phyloP scores from a whole-genome alignment of 1,140 invertebrate species.

The Pollicipes pollicipes region DNA sequence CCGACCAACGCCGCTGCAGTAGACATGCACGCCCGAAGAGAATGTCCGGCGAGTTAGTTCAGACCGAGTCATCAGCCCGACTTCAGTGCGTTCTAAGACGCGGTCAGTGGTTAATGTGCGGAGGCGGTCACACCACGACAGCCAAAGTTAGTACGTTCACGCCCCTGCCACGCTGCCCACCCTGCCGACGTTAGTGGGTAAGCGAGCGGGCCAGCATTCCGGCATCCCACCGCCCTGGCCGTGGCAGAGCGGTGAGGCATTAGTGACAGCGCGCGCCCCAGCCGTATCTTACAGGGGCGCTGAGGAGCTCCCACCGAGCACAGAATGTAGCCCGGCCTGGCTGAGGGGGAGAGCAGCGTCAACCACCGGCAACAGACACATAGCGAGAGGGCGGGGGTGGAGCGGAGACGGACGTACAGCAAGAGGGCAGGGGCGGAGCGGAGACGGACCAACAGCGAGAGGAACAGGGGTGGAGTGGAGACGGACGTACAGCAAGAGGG shows the following conservation, averaged over 20 bases:
- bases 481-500: slow-evolving; percentile 3
- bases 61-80: too few relatives aligned
- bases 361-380: too few relatives aligned
- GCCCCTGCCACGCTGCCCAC: too few relatives aligned
- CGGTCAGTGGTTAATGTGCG: too few relatives aligned
- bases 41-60: too few relatives aligned
- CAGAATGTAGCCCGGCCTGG: slow-evolving; percentile 19
- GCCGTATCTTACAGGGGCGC: neutral
- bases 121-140: too few relatives aligned
- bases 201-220: slow-evolving; percentile 14
- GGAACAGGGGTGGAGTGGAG: neutral
- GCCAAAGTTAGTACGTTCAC: too few relatives aligned
- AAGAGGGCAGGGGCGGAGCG: neutral
- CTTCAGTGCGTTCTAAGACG: too few relatives aligned
- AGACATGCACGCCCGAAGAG: too few relatives aligned
- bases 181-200: neutral
- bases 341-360: slow-evolving; percentile 12
- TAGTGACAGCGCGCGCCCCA: slow-evolving; percentile 10
- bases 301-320: slow-evolving; percentile 18
- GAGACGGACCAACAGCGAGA: neutral
- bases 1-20: too few relatives aligned
- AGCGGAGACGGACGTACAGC: neutral
- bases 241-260: too few relatives aligned
- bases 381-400: slow-evolving; percentile 2
- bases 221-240: slow-evolving; percentile 17